A percentile compares a stretch with the other conserved stretches of the same genome.
phyloP scores from a whole-genome alignment of 1,140 invertebrate genomes.

The Sycophaga agraensis region DNA sequence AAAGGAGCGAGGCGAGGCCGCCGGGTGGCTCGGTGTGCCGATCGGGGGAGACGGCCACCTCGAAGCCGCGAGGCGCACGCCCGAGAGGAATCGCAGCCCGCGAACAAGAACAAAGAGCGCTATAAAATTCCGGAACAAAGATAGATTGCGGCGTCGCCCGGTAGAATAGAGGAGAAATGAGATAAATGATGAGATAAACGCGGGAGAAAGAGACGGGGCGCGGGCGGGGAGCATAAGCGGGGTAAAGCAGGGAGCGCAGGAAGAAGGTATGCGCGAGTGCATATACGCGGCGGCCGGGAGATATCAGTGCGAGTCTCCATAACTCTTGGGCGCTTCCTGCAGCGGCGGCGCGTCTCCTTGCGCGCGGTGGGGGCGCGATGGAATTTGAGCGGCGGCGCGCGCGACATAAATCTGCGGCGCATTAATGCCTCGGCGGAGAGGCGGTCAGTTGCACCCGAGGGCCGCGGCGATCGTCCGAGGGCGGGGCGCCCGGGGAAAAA shows the following conservation, averaged over 20 bases:
- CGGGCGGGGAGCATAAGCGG: background rate
- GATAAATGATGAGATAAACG: constrained; percentile 18
- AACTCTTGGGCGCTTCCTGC: constrained; percentile 43
- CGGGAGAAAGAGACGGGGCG: background rate
- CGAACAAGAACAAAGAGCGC: constrained; percentile 8
- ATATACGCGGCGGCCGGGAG: constrained; percentile 4
- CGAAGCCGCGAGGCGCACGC: too few species aligned
- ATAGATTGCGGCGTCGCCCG: constrained; percentile 24
- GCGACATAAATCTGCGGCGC: constrained; percentile 44
- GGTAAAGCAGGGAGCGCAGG: constrained; percentile 2
- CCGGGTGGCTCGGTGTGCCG: too few species aligned
- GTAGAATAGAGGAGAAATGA: constrained; percentile 14
- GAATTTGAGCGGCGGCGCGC: constrained; percentile 40
- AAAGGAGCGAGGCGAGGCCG: too few species aligned
- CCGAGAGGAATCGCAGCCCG: too few species aligned
- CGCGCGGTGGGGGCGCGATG: constrained; percentile 34
- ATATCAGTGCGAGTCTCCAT: constrained; percentile 45
- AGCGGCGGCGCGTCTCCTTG: constrained; percentile 5
- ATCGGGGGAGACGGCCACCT: too few species aligned
- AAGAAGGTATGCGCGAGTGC: background rate
- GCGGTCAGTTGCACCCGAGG: background rate
- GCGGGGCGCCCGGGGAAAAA: background rate
- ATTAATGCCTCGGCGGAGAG: constrained; percentile 40
- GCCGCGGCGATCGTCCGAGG: background rate
- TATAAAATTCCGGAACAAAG: constrained; percentile 15